Percentiles rank a stretch among this genome's conserved stretches.
Evolutionary conservation across 2,888 invertebrate species (phyloP).

Genomic region (Acanthosepion lycidas): DNA sequence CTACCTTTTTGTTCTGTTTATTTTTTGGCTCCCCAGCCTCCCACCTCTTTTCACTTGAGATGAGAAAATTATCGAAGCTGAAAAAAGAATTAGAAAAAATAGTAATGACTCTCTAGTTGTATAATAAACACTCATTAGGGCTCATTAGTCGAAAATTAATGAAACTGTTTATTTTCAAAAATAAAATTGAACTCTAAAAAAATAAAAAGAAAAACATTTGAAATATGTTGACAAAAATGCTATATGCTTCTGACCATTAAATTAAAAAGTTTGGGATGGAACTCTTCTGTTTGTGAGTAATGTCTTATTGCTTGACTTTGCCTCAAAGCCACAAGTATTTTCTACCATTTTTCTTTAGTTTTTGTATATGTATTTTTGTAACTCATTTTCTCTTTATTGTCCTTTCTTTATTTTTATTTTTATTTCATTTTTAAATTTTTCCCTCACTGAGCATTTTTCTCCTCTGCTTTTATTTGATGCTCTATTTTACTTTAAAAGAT

Average conservation of each 20-base stretch:
- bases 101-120: not conserved
- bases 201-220: not conserved
- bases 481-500: too few relatives aligned
- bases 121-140: constrained; percentile 5
- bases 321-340: too few relatives aligned
- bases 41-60: not conserved
- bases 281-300: not conserved
- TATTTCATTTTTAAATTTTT: too few relatives aligned
- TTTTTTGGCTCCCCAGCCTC: not conserved
- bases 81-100: not conserved
- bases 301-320: not conserved
- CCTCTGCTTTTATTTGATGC: too few relatives aligned
- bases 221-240: constrained; percentile 11
- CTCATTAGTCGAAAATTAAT: constrained; percentile 9
- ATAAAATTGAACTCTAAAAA: not conserved
- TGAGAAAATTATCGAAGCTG: not conserved
- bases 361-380: too few relatives aligned
- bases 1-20: not conserved
- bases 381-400: too few relatives aligned
- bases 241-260: not conserved
- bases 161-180: constrained; percentile 24
- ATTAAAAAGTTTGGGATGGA: constrained; percentile 21
- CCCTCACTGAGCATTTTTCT: too few relatives aligned
- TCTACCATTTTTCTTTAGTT: too few relatives aligned
- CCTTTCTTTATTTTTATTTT: too few relatives aligned